Evolutionary conservation across 1,140 invertebrate genomes (phyloP), one percentile per base, ranked within the genome.

Genomic region (Leptonema lineaticorne): DNA sequence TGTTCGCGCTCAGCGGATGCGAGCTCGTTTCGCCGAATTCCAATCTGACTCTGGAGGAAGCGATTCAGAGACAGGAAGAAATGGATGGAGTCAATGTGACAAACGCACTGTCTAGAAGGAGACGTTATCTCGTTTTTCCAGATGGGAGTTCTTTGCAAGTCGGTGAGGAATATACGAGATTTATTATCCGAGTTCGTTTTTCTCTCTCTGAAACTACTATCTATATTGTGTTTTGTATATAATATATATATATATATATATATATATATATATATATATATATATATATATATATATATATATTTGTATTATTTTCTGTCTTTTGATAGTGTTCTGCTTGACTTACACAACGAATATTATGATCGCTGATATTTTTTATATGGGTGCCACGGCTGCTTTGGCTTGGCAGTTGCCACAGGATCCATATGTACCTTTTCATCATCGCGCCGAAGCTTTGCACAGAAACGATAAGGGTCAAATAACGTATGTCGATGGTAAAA

Each of bases 111-210:
- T 87, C 86, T 0, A 83, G 90, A 66, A 85, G 82, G 72, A 89
- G 87, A 74, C 83, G 90, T 68, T 92, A 91, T 81, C 81, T 92
- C 48, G 83, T 90, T 68, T 92, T 92, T 79, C 89, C 90, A 1
- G 89, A 91, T 80, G 90, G 90, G 57, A 91, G 89, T 71, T 90
- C 89, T 63, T 85, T 91, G 71, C 87, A 88, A 79, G 78, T 91
- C 79, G 81, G 90, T 92, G 75, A 86, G 87, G 6, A 16, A n/a
- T n/a, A n/a, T n/a, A n/a, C n/a, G n/a, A 7, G n/a, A 37, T 37
- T 37, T 37, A 37, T 8, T 37, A 37, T 37, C n/a, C n/a, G n/a
- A n/a, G n/a, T n/a, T n/a, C n/a, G n/a, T n/a, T n/a, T n/a, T n/a
- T n/a, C n/a, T n/a, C n/a, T n/a, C n/a, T n/a, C n/a, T n/a, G n/a